Conservation (phyloP, 2,888 invertebrate genomes). For the Automeris io region DNA sequence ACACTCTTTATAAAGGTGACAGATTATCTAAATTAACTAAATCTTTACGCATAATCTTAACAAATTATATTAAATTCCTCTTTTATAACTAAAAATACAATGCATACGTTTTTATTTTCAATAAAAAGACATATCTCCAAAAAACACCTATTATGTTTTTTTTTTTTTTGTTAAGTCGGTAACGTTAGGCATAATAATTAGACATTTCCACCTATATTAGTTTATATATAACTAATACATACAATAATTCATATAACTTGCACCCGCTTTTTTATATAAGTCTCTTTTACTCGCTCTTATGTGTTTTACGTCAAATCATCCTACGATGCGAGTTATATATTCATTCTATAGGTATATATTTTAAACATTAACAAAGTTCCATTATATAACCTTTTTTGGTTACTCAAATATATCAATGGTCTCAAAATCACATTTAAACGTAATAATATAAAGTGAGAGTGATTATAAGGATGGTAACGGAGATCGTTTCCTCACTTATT, state of each 20-base stretch:
- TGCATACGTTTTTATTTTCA: slow-evolving; percentile 64
- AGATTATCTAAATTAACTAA: slow-evolving; percentile 39
- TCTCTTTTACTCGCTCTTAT: slow-evolving; percentile 49
- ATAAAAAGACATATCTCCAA: slow-evolving; percentile 72
- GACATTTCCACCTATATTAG: slow-evolving; percentile 29
- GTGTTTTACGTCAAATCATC: slow-evolving; percentile 18
- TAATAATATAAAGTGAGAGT: slow-evolving; percentile 29
- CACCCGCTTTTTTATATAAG: slow-evolving; percentile 35
- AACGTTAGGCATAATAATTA: slow-evolving; percentile 71
- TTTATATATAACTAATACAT: slow-evolving; percentile 18
- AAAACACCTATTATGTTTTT: slow-evolving; percentile 63
- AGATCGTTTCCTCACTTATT: no score
- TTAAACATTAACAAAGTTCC: slow-evolving; percentile 48
- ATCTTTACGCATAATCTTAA: slow-evolving; percentile 65
- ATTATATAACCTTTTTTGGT: slow-evolving; percentile 54
- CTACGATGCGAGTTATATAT: slow-evolving; percentile 6
- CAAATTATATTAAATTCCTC: slow-evolving; percentile 72
- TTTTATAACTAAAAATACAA: slow-evolving; percentile 69
- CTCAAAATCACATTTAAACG: slow-evolving; percentile 62
- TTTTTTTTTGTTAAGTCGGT: slow-evolving; percentile 63
- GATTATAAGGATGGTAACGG: no score
- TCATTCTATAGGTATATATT: slow-evolving; percentile 9
- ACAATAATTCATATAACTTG: slow-evolving; percentile 32
- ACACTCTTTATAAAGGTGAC: slow-evolving; percentile 30
- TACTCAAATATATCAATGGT: slow-evolving; percentile 63